phyloP scores from a whole-genome alignment of 2,113 vertebrate species.

The Phoxinus phoxinus region DNA sequence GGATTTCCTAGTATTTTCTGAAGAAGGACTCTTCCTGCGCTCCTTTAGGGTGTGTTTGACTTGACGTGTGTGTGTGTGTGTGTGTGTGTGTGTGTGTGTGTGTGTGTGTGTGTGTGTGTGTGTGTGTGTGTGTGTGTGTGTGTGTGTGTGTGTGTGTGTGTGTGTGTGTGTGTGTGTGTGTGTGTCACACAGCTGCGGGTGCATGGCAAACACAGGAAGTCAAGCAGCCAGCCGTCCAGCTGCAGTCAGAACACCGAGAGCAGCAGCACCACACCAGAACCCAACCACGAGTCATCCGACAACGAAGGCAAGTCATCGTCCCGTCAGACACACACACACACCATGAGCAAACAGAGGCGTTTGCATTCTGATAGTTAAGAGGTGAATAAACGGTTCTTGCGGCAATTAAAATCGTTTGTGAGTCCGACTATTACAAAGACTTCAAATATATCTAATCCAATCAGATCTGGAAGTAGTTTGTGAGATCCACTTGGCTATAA shows the following conservation, averaged over 20 bases:
- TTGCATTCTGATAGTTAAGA: background rate
- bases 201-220: conserved; percentile 82
- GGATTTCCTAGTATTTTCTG: background rate
- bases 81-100: background rate
- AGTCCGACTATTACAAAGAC: background rate
- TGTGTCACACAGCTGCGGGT: conserved; percentile 62
- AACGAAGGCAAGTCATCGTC: conserved; percentile 79
- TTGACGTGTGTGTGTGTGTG: background rate
- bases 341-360: background rate
- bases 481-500: background rate
- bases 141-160: background rate
- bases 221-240: conserved; percentile 90
- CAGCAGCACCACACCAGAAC: conserved; percentile 92
- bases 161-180: background rate
- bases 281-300: conserved; percentile 90
- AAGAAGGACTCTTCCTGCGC: background rate
- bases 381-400: background rate
- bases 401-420: background rate
- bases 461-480: background rate
- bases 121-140: background rate
- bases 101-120: background rate
- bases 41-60: conserved; percentile 1
- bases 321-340: no score
- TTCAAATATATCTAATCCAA: background rate
- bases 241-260: conserved; percentile 95